These are phyloP conservation scores for Alcedo quadribrachys DNA, from an alignment of 2,797 vertebrate species.

Conservation along the genomic window DNA sequence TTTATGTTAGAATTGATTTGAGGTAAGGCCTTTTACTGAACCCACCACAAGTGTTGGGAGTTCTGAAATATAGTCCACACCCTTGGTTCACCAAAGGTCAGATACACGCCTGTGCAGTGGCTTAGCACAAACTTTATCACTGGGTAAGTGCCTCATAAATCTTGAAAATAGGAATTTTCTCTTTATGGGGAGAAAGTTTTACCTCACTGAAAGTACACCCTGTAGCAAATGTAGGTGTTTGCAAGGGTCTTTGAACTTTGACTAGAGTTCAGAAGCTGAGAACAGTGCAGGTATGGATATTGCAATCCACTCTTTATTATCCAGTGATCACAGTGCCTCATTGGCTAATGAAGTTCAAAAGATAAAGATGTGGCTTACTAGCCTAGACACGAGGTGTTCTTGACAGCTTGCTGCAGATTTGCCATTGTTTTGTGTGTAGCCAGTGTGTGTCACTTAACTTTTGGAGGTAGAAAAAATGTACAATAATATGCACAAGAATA, in stretches of 20 bases:
- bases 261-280: background rate
- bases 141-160: background rate
- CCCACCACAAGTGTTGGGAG: background rate
- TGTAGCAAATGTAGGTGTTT: background rate
- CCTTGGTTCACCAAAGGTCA: background rate
- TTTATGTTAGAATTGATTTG: background rate
- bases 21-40: background rate
- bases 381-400: background rate
- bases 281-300: background rate
- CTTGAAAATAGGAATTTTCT: background rate
- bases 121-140: background rate
- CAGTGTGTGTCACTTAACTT: background rate
- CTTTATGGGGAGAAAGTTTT: background rate
- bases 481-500: background rate
- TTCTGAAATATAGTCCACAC: background rate
- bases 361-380: background rate
- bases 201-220: background rate
- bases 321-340: background rate
- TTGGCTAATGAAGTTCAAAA: background rate
- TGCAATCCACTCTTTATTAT: background rate
- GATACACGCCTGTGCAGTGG: background rate
- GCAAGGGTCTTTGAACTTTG: background rate
- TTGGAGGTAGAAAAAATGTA: background rate
- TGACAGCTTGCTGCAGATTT: background rate
- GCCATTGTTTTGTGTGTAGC: background rate